These are phyloP conservation scores for Araneus ventricosus DNA, from an alignment of 1,140 invertebrate species.

Conservation along the genomic window DNA sequence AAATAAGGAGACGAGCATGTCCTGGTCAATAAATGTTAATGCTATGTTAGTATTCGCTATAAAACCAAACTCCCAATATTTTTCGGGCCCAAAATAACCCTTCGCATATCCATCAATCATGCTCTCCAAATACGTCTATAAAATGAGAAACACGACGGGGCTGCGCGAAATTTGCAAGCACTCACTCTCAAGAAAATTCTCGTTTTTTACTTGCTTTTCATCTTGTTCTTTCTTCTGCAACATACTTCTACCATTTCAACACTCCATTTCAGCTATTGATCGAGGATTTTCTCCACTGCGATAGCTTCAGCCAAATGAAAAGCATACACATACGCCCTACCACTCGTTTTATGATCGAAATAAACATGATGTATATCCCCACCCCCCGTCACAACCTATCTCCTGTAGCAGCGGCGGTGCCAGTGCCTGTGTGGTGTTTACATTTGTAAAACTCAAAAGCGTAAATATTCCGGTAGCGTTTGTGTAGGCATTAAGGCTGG, in stretches of 20 bases:
- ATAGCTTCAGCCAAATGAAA: slow-evolving; percentile 31
- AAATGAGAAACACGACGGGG: not conserved
- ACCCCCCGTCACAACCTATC: not conserved
- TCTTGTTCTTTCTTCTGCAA: not conserved
- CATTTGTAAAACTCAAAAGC: slow-evolving; percentile 62
- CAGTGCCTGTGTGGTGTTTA: slow-evolving; percentile 25
- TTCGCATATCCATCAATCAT: slow-evolving; percentile 41
- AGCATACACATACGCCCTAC: not conserved
- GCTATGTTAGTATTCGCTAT: slow-evolving; percentile 9
- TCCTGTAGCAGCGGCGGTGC: not conserved
- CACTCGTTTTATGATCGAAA: slow-evolving; percentile 47
- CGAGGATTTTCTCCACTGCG: not conserved
- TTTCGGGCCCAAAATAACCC: slow-evolving; percentile 17
- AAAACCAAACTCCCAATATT: slow-evolving; percentile 45
- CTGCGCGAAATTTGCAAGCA: slow-evolving; percentile 17
- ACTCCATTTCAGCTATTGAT: slow-evolving; percentile 52
- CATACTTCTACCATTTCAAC: slow-evolving; percentile 33
- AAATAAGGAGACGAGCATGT: not conserved
- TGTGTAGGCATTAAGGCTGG: slow-evolving; percentile 43
- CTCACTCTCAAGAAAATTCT: slow-evolving; percentile 18
- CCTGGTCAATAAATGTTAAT: slow-evolving; percentile 44
- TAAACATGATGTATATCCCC: slow-evolving; percentile 51
- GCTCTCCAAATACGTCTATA: slow-evolving; percentile 28
- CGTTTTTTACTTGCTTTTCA: not conserved
- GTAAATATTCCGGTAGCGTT: slow-evolving; percentile 52